Conservation (phyloP, 2,113 vertebrate species). For the Serinus canaria region DNA sequence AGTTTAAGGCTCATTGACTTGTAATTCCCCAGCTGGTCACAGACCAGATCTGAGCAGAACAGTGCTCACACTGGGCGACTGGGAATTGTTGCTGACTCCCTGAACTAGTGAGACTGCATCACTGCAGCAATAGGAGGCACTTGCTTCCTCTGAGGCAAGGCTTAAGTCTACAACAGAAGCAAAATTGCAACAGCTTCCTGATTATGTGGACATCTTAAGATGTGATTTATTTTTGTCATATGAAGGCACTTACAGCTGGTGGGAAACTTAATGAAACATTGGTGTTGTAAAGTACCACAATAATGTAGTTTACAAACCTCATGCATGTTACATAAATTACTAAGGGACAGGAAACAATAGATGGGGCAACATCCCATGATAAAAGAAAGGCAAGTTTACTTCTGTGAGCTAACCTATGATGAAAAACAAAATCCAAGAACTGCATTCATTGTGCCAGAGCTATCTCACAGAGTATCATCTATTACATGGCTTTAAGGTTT, state of each 20-base stretch:
- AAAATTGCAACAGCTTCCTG: neutral
- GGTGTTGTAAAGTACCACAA: neutral
- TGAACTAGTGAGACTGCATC: neutral
- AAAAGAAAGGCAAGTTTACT: neutral
- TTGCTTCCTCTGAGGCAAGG: neutral
- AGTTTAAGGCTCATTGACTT: neutral
- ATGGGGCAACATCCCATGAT: neutral
- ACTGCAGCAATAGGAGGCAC: neutral
- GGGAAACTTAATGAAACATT: neutral
- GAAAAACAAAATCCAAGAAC: neutral
- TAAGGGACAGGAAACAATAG: neutral
- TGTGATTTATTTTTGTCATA: neutral
- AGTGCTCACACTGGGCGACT: accelerated
- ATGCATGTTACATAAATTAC: neutral
- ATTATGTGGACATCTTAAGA: neutral
- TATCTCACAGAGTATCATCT: neutral
- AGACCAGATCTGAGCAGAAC: neutral
- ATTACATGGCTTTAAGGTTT: neutral
- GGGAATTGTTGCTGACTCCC: neutral
- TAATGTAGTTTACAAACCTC: neutral
- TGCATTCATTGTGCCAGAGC: neutral
- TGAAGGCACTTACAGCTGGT: neutral
- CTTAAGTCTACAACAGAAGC: neutral
- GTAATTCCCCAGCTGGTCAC: neutral
- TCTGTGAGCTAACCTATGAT: neutral